Conservation (phyloP, 2,888 invertebrate genomes). For the Drosophila anomalipes region DNA sequence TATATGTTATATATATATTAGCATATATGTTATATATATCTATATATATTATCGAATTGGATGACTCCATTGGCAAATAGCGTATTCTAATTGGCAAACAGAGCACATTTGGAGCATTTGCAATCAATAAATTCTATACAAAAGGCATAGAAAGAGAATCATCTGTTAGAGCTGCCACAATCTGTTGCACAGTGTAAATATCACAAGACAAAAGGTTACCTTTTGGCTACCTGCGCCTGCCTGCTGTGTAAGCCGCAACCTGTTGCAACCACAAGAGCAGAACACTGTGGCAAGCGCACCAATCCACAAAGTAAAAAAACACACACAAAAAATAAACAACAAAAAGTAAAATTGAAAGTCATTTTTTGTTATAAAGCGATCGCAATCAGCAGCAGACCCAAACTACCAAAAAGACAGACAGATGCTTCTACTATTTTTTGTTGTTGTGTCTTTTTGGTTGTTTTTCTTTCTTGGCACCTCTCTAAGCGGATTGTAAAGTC, state of each 20-base stretch:
- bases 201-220: slow-evolving; percentile 2
- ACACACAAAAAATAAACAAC: background rate
- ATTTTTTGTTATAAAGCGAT: slow-evolving; percentile 49
- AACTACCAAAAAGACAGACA: slow-evolving; percentile 20
- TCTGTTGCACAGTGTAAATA: slow-evolving; percentile 32
- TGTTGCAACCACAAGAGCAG: slow-evolving; percentile 50
- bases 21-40: background rate
- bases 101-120: background rate
- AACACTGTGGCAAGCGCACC: slow-evolving; percentile 26
- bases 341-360: slow-evolving; percentile 65
- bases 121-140: background rate
- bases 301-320: background rate
- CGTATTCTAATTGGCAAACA: background rate
- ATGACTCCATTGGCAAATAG: background rate
- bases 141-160: background rate
- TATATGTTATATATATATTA: background rate
- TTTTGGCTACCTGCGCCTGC: slow-evolving; percentile 29
- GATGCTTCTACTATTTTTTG: slow-evolving; percentile 19
- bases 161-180: background rate
- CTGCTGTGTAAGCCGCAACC: slow-evolving; percentile 32
- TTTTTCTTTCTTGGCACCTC: slow-evolving; percentile 21
- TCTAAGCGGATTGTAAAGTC: slow-evolving; percentile 61
- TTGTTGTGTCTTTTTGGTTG: background rate
- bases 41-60: background rate
- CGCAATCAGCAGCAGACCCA: slow-evolving; percentile 38